Percentiles rank a stretch among this genome's conserved stretches.
These are phyloP conservation scores for Zoanthus gigantus DNA, from an alignment of 92 coral and sea anemone species.

Conservation along the genomic window DNA sequence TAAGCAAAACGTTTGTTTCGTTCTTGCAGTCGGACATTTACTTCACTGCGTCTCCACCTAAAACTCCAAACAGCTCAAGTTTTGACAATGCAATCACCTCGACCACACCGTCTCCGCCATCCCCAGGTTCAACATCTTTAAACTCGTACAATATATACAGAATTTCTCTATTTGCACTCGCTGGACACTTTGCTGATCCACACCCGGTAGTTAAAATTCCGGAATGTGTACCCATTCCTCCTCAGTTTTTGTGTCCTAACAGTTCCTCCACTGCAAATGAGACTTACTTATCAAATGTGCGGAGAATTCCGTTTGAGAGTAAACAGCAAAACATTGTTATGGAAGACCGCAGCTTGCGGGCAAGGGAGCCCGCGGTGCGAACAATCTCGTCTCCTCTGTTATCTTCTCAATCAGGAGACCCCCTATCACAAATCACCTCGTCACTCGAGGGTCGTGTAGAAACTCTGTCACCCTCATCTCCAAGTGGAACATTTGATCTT, in stretches of 20 bases:
- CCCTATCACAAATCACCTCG: slow-evolving; percentile 3
- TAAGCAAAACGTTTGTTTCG: not conserved
- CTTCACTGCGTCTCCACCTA: slow-evolving; percentile 91
- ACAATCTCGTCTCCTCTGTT: slow-evolving; percentile 9
- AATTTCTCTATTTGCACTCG: slow-evolving; percentile 77
- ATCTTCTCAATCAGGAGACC: not conserved
- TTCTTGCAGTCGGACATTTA: slow-evolving; percentile 85
- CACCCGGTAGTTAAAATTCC: slow-evolving; percentile 66
- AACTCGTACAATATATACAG: slow-evolving; percentile 65
- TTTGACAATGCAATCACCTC: slow-evolving; percentile 32
- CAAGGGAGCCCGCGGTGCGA: slow-evolving; percentile 13
- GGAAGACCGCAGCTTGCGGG: not conserved
- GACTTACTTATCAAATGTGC: slow-evolving; percentile 12
- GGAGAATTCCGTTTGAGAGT: slow-evolving; percentile 35
- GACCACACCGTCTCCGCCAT: slow-evolving; percentile 45
- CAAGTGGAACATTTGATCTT: slow-evolving; percentile 36
- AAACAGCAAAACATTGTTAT: not conserved
- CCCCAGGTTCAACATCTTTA: slow-evolving; percentile 51
- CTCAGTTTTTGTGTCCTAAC: slow-evolving; percentile 41
- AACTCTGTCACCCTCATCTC: slow-evolving; percentile 9
- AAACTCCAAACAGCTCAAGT: slow-evolving; percentile 52
- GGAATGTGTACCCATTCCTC: slow-evolving; percentile 51
- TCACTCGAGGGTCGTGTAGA: not conserved
- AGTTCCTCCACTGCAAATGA: not conserved
- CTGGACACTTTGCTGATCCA: slow-evolving; percentile 86